Base-by-base conservation (phyloP, 2,113 vertebrate genomes). In the Pluvianellus socialis region DNA sequence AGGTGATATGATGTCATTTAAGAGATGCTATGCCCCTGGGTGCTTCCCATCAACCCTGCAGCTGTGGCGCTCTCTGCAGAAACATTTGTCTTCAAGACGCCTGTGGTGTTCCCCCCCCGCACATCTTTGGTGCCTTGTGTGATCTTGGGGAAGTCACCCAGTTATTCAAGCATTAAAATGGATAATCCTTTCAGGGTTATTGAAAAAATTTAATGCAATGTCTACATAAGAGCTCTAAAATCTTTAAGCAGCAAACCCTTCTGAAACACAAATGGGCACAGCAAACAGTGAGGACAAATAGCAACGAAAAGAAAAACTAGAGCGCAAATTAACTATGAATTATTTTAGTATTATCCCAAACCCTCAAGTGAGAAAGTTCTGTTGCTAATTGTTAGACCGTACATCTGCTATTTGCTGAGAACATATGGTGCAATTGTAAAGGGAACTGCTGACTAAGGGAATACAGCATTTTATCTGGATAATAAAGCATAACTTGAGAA, bases 361-460 rank as follows among this genome's bases (percentile, higher is more conserved):
- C 1, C 0, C 63, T n/a, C 65, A 90, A 94, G 80, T 84, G 61
- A 55, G 58, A 81, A 94, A 47, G 74, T 77, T 86, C 33, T 61
- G 67, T 12, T 45, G 55, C 52, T 95, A 96, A 96, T 91, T 94
- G 58, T 96, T 92, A 92, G 81, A 84, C n/a, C 4, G 5, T 47
- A 53, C 92, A 94, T 95, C 88, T 90, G 96, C 83, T 89, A 38
- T 92, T 86, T 81, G 79, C 53, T 45, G 71, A 83, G 67, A 95
- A 68, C 94, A 96, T 93, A 93, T 56, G 95, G 90, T 20, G 16
- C 45, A 61, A 79, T 10, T 80, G 9, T 76, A 92, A 86, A 0
- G 3, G 55, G 65, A 95, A 94, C 30, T 90, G 90, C 90, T 92
- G 92, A 92, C 75, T 97, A 91, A 95, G 66, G 71, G 21, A 90